phyloP scores from a whole-genome alignment of 2,797 vertebrate genomes.

The Menidia menidia region DNA sequence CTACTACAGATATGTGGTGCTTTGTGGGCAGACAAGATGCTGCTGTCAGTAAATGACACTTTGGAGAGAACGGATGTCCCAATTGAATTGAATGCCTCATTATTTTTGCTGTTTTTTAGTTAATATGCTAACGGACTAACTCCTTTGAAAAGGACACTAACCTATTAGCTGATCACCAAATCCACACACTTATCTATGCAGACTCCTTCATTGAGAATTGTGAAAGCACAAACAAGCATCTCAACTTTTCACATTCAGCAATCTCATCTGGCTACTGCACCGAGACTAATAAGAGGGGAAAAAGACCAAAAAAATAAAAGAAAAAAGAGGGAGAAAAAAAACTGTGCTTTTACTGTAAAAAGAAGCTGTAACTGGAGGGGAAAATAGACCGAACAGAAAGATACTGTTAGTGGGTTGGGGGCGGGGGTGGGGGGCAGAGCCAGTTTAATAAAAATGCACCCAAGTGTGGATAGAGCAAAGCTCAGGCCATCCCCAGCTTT shows the following conservation, averaged over 20 bases:
- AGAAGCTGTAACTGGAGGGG: slow-evolving; percentile 53
- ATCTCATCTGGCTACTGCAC: slow-evolving; percentile 80
- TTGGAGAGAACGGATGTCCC: slow-evolving; percentile 29
- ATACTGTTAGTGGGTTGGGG: slow-evolving; percentile 64
- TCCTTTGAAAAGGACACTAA: slow-evolving; percentile 40
- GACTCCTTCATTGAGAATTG: slow-evolving; percentile 33
- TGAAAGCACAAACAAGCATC: slow-evolving; percentile 18
- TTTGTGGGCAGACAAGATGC: slow-evolving; percentile 18
- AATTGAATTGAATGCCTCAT: slow-evolving; percentile 33
- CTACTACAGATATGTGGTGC: slow-evolving; percentile 11
- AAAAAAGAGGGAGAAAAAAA: slow-evolving; percentile 62
- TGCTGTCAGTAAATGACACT: slow-evolving; percentile 31
- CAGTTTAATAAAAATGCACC: slow-evolving; percentile 74
- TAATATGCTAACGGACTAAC: slow-evolving; percentile 46
- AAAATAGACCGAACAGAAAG: slow-evolving; percentile 61
- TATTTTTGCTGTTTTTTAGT: slow-evolving; percentile 33
- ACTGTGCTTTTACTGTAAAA: slow-evolving; percentile 75
- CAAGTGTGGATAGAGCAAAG: slow-evolving; percentile 66
- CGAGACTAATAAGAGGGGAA: slow-evolving; percentile 59
- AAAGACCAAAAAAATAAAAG: background rate
- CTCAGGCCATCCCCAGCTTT: slow-evolving; percentile 47
- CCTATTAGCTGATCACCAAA: slow-evolving; percentile 34
- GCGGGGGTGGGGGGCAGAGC: slow-evolving; percentile 53
- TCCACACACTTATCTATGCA: slow-evolving; percentile 31
- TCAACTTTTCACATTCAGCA: slow-evolving; percentile 52